Percentiles rank a stretch among this genome's conserved stretches.
phyloP scores from a whole-genome alignment of 2,888 invertebrate species.

The Ryuthela nishihirai region DNA sequence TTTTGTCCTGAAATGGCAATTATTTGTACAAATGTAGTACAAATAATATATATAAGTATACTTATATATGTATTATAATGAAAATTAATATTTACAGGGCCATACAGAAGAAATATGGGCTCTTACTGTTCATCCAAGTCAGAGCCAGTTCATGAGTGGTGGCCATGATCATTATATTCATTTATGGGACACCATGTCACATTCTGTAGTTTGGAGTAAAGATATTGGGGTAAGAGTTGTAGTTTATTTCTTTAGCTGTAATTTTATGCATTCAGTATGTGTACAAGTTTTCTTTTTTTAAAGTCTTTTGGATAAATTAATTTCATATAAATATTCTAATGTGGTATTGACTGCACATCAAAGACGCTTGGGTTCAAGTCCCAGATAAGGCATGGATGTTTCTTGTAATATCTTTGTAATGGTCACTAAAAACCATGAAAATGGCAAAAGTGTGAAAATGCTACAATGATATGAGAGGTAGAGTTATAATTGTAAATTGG shows the following conservation, averaged over 20 bases:
- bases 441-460: no score
- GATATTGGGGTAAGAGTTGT: constrained; percentile 63
- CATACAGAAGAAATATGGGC: constrained; percentile 90
- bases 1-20: no score
- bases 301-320: neutral
- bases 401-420: no score
- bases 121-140: constrained; percentile 71
- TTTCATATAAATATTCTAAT: neutral
- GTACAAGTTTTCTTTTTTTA: neutral
- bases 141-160: constrained; percentile 81
- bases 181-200: constrained; percentile 84
- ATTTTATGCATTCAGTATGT: neutral
- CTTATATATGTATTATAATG: no score
- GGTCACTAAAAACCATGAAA: no score
- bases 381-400: no score
- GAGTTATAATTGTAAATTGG: no score
- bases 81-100: constrained; percentile 65
- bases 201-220: constrained; percentile 84
- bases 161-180: constrained; percentile 74
- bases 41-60: no score
- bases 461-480: no score
- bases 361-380: no score
- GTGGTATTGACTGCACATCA: no score
- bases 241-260: neutral
- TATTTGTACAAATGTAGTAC: no score